Conservation (phyloP, 2,888 invertebrate genomes). For the Drosophila mimetica region DNA sequence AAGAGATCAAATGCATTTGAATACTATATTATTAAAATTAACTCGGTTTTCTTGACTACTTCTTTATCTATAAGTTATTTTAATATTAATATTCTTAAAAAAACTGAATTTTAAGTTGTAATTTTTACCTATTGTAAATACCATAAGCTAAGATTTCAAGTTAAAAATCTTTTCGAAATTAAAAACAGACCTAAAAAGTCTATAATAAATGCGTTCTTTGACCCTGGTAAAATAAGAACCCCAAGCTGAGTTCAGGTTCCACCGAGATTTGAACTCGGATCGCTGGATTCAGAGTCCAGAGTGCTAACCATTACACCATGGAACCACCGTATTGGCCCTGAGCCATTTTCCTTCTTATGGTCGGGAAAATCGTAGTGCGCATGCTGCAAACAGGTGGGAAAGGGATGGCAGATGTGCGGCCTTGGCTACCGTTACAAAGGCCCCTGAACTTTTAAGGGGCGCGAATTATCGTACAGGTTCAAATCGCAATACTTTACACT, state of each 20-base stretch:
- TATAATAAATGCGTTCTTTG: not conserved
- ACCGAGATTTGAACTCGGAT: constrained; percentile 85
- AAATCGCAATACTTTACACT: not conserved
- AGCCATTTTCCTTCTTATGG: constrained; percentile 44
- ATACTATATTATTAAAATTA: not conserved
- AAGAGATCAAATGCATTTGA: not conserved
- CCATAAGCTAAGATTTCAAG: too few relatives aligned
- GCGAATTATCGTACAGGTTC: not conserved
- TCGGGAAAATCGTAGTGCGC: constrained; percentile 52
- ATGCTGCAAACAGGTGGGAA: constrained; percentile 38
- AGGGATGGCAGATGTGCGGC: not conserved
- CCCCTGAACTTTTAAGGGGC: not conserved
- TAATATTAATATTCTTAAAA: too few relatives aligned
- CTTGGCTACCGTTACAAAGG: not conserved
- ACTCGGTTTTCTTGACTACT: too few relatives aligned
- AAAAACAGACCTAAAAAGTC: too few relatives aligned
- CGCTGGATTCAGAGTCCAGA: constrained; percentile 84
- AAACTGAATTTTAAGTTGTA: too few relatives aligned
- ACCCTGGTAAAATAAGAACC: constrained; percentile 9
- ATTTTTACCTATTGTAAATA: too few relatives aligned
- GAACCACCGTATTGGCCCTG: constrained; percentile 70
- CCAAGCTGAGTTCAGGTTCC: constrained; percentile 75
- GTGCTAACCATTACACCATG: constrained; percentile 84
- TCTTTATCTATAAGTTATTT: not conserved
- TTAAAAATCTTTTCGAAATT: too few relatives aligned